Evolutionary conservation across 1,140 invertebrate genomes (phyloP), one percentile per base, ranked within the genome.

Genomic region (Stegodyphus dumicola): DNA sequence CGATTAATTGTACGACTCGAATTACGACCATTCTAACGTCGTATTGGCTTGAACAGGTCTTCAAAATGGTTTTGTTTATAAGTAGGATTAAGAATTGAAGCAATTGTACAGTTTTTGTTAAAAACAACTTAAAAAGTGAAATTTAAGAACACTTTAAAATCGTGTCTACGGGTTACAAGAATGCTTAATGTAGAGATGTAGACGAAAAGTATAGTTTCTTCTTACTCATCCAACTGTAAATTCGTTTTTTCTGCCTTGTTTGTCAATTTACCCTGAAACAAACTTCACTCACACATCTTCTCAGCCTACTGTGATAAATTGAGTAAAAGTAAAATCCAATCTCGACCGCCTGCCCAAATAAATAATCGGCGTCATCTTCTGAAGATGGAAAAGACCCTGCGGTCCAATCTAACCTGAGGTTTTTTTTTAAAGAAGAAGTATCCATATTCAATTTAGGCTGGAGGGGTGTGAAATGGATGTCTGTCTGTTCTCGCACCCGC

Each of bases 301-400:
- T 15, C 56, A 15, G 56, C 9, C 9, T 7, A 15, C 9, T 11
- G 66, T 79, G 77, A 79, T 79, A 79, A 79, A 79, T 79, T 33
- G 77, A 79, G 66, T 79, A 70, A 79, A 79, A 79, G 77, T 79
- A 79, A 79, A 79, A 79, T 79, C 77, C 77, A 79, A 79, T 79
- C 77, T 70, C 77, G 66, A 79, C 77, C 77, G 77, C 60, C 53
- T 79, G 77, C 77, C 77, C 77, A 65, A 79, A 79, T 79, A 79
- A 79, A 79, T 79, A 79, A 79, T 70, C 77, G 67, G 52, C 66
- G 49, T 66, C 77, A 17, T 17, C 77, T 51, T 52, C 56, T 33
- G 69, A 56, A 79, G 67, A 70, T 70, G n/a, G 77, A 69, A 79
- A 33, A 54, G 52, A 51, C 77, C 64, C 77, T 56, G 77, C 77